phyloP scores from a whole-genome alignment of 2,888 invertebrate genomes.

The Muschampia plurimacula region DNA sequence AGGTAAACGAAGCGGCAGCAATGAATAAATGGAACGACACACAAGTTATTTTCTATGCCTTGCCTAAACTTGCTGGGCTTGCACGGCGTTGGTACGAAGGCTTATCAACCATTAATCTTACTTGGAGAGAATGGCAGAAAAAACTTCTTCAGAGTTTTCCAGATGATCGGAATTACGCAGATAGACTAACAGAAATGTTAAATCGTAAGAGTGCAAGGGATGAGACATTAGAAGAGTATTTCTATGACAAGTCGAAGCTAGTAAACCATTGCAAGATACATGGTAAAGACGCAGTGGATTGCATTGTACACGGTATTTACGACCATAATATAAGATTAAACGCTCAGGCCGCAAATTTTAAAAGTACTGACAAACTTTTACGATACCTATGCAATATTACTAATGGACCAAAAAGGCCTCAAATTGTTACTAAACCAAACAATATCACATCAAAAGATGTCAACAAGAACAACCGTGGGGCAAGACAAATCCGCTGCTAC shows the following conservation, averaged over 20 bases:
- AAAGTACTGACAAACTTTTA: constrained; percentile 24
- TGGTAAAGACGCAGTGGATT: constrained; percentile 43
- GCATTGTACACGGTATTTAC: constrained; percentile 42
- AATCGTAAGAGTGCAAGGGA: neutral
- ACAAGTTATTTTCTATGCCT: constrained; percentile 11
- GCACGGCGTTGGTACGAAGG: constrained; percentile 8
- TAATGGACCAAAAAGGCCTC: too few species aligned
- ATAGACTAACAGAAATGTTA: neutral
- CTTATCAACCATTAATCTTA: neutral
- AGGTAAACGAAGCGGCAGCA: constrained; percentile 1
- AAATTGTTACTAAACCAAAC: neutral
- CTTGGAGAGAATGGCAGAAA: neutral
- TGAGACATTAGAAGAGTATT: constrained; percentile 3
- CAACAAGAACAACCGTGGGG: too few species aligned
- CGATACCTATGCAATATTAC: constrained; percentile 6
- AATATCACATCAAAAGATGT: neutral
- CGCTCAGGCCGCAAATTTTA: neutral
- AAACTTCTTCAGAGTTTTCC: neutral
- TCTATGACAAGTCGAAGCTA: neutral
- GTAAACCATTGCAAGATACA: neutral
- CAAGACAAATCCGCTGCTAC: neutral
- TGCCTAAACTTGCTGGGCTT: constrained; percentile 5
- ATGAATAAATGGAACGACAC: constrained; percentile 5
- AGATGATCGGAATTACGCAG: constrained; percentile 10
- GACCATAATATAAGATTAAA: constrained; percentile 42